These are phyloP conservation scores for Diarsia rubi DNA, from an alignment of 2,888 invertebrate genomes.

Conservation along the genomic window DNA sequence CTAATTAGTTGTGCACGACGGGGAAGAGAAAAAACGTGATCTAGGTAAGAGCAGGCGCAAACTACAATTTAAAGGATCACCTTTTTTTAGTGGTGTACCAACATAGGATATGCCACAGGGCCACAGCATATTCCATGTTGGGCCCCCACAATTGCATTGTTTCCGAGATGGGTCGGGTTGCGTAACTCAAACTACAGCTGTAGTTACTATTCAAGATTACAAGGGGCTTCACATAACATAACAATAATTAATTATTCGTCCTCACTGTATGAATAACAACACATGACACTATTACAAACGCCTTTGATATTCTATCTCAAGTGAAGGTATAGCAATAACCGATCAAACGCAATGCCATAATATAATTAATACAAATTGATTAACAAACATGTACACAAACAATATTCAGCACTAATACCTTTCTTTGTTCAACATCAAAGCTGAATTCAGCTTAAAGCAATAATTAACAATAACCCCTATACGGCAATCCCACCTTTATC, in stretches of 20 bases:
- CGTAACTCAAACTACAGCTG: too few relatives aligned
- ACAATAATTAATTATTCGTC: neutral
- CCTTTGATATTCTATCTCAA: slow-evolving; percentile 29
- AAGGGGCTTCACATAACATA: neutral
- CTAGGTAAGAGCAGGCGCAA: too few relatives aligned
- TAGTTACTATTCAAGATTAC: neutral
- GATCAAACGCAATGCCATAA: slow-evolving; percentile 38
- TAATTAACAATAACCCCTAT: slow-evolving; percentile 61
- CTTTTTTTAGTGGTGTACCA: too few relatives aligned
- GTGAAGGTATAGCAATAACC: slow-evolving; percentile 14
- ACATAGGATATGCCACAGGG: too few relatives aligned
- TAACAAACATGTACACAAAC: slow-evolving; percentile 56
- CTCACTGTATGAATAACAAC: neutral
- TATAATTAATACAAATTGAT: slow-evolving; percentile 66
- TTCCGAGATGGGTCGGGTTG: too few relatives aligned
- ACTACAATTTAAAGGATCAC: too few relatives aligned
- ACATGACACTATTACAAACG: neutral
- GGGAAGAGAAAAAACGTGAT: too few relatives aligned
- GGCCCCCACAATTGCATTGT: too few relatives aligned
- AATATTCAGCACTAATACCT: slow-evolving; percentile 53
- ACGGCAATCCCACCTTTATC: slow-evolving; percentile 55
- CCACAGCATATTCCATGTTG: too few relatives aligned
- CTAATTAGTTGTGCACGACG: too few relatives aligned
- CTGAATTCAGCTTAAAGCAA: slow-evolving; percentile 63
- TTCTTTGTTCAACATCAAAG: slow-evolving; percentile 68